phyloP scores from a whole-genome alignment of 2,888 invertebrate species.

The Dioctria linearis region DNA sequence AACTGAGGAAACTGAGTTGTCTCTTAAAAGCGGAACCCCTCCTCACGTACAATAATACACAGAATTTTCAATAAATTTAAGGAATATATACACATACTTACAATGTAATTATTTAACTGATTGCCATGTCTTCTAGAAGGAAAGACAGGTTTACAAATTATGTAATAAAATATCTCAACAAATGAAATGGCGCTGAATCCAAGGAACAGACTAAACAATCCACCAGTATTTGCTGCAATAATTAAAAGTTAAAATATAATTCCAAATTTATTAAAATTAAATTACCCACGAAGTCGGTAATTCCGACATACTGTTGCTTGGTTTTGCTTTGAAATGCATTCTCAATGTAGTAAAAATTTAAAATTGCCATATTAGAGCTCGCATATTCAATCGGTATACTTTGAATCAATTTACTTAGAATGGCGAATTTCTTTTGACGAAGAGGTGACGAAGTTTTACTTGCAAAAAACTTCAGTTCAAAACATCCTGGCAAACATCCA shows the following conservation, averaged over 20 bases:
- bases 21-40: too few species aligned
- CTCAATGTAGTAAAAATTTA: constrained; percentile 82
- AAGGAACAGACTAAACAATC: constrained; percentile 83
- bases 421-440: constrained; percentile 68
- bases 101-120: background rate
- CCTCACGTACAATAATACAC: too few species aligned
- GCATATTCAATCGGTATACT: constrained; percentile 62
- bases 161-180: constrained; percentile 82
- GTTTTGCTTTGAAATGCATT: constrained; percentile 80
- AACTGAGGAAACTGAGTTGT: too few species aligned
- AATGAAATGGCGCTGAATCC: constrained; percentile 86
- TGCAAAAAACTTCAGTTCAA: constrained; percentile 79
- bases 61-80: too few species aligned
- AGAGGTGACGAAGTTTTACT: constrained; percentile 76
- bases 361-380: constrained; percentile 77
- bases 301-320: constrained; percentile 85
- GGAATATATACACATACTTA: background rate
- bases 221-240: constrained; percentile 81
- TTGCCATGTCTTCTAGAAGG: background rate
- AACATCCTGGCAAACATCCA: constrained; percentile 82
- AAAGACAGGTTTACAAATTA: background rate
- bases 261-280: background rate
- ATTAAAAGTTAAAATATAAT: constrained; percentile 61
- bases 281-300: constrained; percentile 88
- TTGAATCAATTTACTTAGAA: constrained; percentile 64